A percentile compares a stretch with the other conserved stretches of the same genome.
Conservation (phyloP, 1,140 invertebrate species). For the Zelostemma sp. region DNA sequence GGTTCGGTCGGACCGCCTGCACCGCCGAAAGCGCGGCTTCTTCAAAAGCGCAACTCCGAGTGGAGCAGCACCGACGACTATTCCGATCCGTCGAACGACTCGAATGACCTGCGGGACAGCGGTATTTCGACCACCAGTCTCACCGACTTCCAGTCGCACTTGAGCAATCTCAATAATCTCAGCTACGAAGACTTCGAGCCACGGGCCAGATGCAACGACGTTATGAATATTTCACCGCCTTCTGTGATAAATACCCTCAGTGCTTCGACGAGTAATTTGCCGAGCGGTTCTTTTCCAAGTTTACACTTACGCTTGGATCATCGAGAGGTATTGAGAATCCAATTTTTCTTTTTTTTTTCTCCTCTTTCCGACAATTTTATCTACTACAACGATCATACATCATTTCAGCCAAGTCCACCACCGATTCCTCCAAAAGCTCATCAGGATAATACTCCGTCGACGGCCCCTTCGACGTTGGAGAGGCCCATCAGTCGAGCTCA, state of each 20-base stretch:
- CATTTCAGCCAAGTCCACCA: slow-evolving; percentile 69
- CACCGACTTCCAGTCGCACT: slow-evolving; percentile 64
- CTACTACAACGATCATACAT: no score
- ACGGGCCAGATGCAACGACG: slow-evolving; percentile 63
- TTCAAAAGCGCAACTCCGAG: slow-evolving; percentile 69
- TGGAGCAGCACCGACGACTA: slow-evolving; percentile 64
- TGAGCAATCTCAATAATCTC: slow-evolving; percentile 73
- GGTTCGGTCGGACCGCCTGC: slow-evolving; percentile 69
- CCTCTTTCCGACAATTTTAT: no score
- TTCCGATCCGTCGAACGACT: slow-evolving; percentile 55
- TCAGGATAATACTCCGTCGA: slow-evolving; percentile 63
- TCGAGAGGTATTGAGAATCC: no score
- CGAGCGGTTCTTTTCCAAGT: slow-evolving; percentile 62
- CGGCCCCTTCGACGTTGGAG: slow-evolving; percentile 62
- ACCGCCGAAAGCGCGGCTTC: slow-evolving; percentile 73
- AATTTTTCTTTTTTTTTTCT: no score
- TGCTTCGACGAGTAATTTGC: slow-evolving; percentile 58
- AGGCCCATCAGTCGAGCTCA: slow-evolving; percentile 53
- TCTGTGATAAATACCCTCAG: slow-evolving; percentile 61
- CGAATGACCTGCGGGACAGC: slow-evolving; percentile 71
- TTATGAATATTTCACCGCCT: slow-evolving; percentile 68
- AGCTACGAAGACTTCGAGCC: slow-evolving; percentile 74
- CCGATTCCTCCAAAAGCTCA: slow-evolving; percentile 73
- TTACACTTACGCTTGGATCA: slow-evolving; percentile 63
- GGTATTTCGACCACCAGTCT: slow-evolving; percentile 72